Evolutionary conservation across 2,797 vertebrate species (phyloP), one percentile per base, ranked within the genome.

Genomic region (Sebastes glaucus): DNA sequence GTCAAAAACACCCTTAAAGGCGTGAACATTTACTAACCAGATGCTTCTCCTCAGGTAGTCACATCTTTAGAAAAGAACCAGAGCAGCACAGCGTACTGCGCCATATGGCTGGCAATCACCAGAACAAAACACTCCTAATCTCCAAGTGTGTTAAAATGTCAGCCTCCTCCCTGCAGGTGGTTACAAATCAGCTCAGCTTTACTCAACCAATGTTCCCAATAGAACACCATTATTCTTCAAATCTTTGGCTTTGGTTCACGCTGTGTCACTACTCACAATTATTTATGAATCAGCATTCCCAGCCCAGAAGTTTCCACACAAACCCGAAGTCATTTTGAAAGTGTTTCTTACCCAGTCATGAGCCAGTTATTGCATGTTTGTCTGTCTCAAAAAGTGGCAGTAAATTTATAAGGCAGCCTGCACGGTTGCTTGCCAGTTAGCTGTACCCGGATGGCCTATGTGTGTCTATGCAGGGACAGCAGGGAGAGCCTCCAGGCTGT

Each of bases 401-500:
- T 68, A n/a, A 52, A 56, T 71, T 64, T 86, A 74, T 68, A 77
- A 66, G 10, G 30, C 64, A 55, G 71, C 70, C 68, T 57, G 67
- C 60, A 53, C 61, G 56, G 23, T 35, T 53, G 60, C 65, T 56
- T 77, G 57, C 23, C 38, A 11, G 73, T 71, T 28, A 76, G 67
- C 42, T 81, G 35, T 53, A 53, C 67, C 71, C 49, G n/a, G 60
- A 74, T 60, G 62, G 16, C 27, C 71, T 6, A 20, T 73, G 74
- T 72, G 68, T 77, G 78, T 85, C 62, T 68, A 70, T 69, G 61
- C 42, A 71, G 62, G 30, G 59, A 69, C 62, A 10, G 68, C 65
- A 10, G 68, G 53, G 55, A 74, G 71, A 28, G 78, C 78, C 85
- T 88, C 88, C 81, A 89, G 88, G 75, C 74, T 68, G 53, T 89